Percentiles rank a stretch among this genome's conserved stretches.
Evolutionary conservation across 30 jellyfish, hydroid and myxozoan genomes (phyloP).

Genomic region (Aurelia coerulea): DNA sequence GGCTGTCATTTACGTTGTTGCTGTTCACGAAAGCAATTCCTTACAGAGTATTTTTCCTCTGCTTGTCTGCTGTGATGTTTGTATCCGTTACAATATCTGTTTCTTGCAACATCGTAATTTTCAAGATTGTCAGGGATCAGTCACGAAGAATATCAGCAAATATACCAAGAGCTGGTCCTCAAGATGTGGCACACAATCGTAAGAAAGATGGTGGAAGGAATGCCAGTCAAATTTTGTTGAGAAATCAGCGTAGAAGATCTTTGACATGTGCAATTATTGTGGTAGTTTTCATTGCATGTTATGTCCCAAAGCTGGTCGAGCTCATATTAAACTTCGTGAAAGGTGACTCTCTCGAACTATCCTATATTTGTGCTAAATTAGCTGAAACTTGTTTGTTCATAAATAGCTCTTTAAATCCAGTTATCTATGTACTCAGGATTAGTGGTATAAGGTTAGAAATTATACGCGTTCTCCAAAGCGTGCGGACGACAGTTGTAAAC

Average conservation of each 20-base stretch:
- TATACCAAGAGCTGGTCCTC: neutral
- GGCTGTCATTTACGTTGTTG: slow-evolving; percentile 26
- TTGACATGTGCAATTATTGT: neutral
- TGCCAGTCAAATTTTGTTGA: neutral
- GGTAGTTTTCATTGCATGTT: slow-evolving; percentile 3
- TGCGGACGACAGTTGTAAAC: too few relatives aligned
- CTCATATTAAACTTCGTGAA: neutral
- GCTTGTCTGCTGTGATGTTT: slow-evolving; percentile 18
- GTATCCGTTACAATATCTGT: neutral
- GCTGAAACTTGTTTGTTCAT: slow-evolving; percentile 10
- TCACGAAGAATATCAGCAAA: slow-evolving; percentile 1
- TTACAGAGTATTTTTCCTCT: neutral
- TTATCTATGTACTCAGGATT: slow-evolving; percentile 8
- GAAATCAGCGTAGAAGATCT: slow-evolving; percentile 9
- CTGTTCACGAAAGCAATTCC: slow-evolving; percentile 12
- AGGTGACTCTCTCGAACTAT: neutral
- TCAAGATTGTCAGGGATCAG: slow-evolving; percentile 16
- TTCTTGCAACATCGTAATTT: slow-evolving; percentile 10
- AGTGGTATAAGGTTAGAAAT: slow-evolving; percentile 11
- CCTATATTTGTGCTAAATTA: slow-evolving; percentile 15
- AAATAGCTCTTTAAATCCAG: slow-evolving; percentile 42
- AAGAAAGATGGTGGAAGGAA: neutral
- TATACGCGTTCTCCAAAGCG: neutral
- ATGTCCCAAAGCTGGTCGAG: slow-evolving; percentile 18
- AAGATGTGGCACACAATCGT: neutral